These are phyloP conservation scores for Nyctalus aviator DNA, from an alignment of 2,797 vertebrate species.

Conservation along the genomic window DNA sequence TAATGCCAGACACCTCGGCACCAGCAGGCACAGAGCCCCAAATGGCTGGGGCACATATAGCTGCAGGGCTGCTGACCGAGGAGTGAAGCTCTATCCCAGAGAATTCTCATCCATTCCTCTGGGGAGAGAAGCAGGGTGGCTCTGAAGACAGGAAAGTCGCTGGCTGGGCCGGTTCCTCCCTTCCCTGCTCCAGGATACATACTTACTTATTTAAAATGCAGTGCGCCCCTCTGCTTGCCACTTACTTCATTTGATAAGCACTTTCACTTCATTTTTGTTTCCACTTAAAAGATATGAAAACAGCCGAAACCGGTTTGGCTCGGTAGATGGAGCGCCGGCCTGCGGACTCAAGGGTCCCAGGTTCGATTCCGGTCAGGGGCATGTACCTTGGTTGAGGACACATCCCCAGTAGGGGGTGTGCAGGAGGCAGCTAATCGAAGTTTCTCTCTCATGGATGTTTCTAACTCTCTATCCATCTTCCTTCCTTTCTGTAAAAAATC, in stretches of 20 bases:
- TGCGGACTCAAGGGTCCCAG: no score
- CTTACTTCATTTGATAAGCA: not conserved
- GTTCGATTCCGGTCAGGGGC: no score
- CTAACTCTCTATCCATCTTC: no score
- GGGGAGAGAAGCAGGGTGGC: not conserved
- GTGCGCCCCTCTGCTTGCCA: not conserved
- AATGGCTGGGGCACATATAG: not conserved
- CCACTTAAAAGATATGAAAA: slow-evolving; percentile 7
- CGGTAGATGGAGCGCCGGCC: no score
- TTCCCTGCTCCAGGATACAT: not conserved
- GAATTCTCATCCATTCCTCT: not conserved
- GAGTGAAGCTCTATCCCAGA: not conserved
- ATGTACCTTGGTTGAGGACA: no score
- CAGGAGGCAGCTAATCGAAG: no score
- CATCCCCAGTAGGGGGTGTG: no score
- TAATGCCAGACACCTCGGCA: not conserved
- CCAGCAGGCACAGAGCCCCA: not conserved
- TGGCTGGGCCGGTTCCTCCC: not conserved
- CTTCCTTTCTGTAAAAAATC: no score
- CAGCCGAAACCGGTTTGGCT: not conserved
- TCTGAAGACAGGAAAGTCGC: not conserved
- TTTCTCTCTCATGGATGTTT: no score
- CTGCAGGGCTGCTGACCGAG: not conserved
- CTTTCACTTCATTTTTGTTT: slow-evolving; percentile 2
- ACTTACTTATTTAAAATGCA: not conserved